These are phyloP conservation scores for Leptinotarsa lineolata DNA, from an alignment of 1,140 invertebrate species.

Conservation along the genomic window DNA sequence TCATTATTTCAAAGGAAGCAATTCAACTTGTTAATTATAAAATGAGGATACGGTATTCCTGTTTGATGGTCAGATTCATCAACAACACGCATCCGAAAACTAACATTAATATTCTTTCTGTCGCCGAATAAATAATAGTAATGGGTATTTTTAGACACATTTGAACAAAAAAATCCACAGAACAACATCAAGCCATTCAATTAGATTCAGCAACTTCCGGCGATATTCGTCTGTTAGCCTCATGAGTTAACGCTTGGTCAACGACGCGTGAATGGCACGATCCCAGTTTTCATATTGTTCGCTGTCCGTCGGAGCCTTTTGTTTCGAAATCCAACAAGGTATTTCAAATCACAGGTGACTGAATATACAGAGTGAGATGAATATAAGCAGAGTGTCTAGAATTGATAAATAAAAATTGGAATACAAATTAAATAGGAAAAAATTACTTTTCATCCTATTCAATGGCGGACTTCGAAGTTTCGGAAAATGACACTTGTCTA, in stretches of 20 bases:
- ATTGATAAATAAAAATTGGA: too few species aligned
- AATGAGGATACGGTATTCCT: too few species aligned
- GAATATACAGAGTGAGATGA: too few species aligned
- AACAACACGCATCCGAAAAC: not conserved
- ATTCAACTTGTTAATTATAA: too few species aligned
- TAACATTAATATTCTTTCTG: not conserved
- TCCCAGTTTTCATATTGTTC: constrained; percentile 30
- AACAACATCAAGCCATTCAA: constrained; percentile 8
- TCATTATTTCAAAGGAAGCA: too few species aligned
- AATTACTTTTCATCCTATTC: too few species aligned
- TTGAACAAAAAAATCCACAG: constrained; percentile 8
- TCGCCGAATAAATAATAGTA: not conserved
- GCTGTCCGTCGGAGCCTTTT: not conserved
- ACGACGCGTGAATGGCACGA: constrained; percentile 38
- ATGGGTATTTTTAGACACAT: constrained; percentile 10
- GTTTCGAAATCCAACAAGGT: not conserved
- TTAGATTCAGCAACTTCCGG: constrained; percentile 32
- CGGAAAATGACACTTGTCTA: too few species aligned
- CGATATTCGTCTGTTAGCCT: constrained; percentile 19
- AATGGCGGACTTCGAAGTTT: too few species aligned
- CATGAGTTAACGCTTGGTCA: constrained; percentile 35
- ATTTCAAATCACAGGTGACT: not conserved
- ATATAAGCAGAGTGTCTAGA: too few species aligned
- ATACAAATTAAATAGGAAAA: too few species aligned
- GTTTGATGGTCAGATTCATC: too few species aligned